Evolutionary conservation across 2,797 vertebrate species (phyloP), one percentile per base, ranked within the genome.

Genomic region (Phrynocephalus vlangalii): DNA sequence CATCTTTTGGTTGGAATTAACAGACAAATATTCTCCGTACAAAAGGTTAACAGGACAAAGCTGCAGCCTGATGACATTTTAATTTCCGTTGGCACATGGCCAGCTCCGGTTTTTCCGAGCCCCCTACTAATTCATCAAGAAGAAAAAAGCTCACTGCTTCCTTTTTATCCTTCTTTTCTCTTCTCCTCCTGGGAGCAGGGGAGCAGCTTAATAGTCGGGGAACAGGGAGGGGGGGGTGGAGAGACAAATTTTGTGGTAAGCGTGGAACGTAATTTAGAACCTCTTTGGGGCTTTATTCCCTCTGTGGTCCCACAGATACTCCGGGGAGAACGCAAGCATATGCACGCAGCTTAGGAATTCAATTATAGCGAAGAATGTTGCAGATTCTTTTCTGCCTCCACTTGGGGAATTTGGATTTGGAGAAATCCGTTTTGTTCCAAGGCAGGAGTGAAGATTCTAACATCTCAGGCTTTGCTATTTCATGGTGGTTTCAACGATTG

Each of bases 241-340:
- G 79, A 18, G 38, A 92, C 79, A 60, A 77, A 90, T 92, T 87
- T 73, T 84, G 87, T 72, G 84, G 83, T 86, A 88, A 85, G 83
- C 5, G 3, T 68, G 88, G 8, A 2, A 94, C 86, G 86, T 94
- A 88, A 90, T 92, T 92, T 91, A 87, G 33, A 91, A 79, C 77
- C 73, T 82, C 88, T 5, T 26, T 78, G 82, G 75, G 79, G 20
- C 73, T 94, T 93, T 84, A 82, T 89, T 70, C 76, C 79, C 56
- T 84, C 89, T 91, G 80, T 92, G 89, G 85, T 84, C 67, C 63
- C 86, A 87, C 71, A 87, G 3, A 44, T 90, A 30, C 89, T 85
- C 89, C 83, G 0, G 82, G 73, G 86, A 88, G 90, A 90, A 87
- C 68, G 20, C 73, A 88, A 90, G 83, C 48, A 63, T 90, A 80